A percentile compares a stretch with the other conserved stretches of the same genome.
Conservation (phyloP, 2,797 vertebrate genomes). For the Synanceia verrucosa region DNA sequence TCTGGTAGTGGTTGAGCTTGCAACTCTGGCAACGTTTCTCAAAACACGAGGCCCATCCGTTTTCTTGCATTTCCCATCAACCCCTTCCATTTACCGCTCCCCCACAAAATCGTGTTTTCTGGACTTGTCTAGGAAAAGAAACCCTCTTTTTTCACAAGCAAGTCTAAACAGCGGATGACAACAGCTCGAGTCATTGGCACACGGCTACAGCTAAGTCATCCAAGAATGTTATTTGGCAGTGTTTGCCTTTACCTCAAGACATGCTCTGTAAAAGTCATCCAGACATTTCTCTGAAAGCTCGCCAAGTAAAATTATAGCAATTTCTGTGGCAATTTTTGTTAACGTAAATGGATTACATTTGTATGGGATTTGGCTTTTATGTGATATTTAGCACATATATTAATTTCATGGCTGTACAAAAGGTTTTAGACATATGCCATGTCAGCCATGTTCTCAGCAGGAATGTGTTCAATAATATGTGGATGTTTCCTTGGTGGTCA, state of each 20-base stretch:
- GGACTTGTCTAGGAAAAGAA: slow-evolving; percentile 32
- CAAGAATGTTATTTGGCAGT: slow-evolving; percentile 73
- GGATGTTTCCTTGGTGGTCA: slow-evolving; percentile 25
- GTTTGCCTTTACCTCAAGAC: slow-evolving; percentile 65
- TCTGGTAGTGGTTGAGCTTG: slow-evolving; percentile 39
- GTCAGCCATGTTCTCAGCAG: slow-evolving; percentile 20
- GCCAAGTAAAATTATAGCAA: slow-evolving; percentile 63
- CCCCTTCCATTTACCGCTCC: slow-evolving; percentile 25
- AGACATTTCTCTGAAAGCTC: slow-evolving; percentile 51
- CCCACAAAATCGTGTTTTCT: slow-evolving; percentile 49
- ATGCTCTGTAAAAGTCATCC: slow-evolving; percentile 57
- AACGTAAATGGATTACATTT: slow-evolving; percentile 63
- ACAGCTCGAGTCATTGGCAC: slow-evolving; percentile 61
- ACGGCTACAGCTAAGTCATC: slow-evolving; percentile 53
- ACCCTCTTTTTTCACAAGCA: slow-evolving; percentile 49
- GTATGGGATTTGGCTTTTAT: slow-evolving; percentile 40
- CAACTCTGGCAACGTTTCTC: slow-evolving; percentile 31
- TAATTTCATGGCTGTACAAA: slow-evolving; percentile 20
- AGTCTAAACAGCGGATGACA: slow-evolving; percentile 74
- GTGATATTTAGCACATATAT: slow-evolving; percentile 24
- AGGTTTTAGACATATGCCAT: slow-evolving; percentile 15
- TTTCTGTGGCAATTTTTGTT: slow-evolving; percentile 58
- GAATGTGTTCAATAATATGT: slow-evolving; percentile 18
- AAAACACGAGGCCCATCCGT: slow-evolving; percentile 32
- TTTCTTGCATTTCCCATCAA: slow-evolving; percentile 50